Evolutionary conservation across 2,888 invertebrate species (phyloP), one percentile per base, ranked within the genome.

Genomic region (Clostera curtula): DNA sequence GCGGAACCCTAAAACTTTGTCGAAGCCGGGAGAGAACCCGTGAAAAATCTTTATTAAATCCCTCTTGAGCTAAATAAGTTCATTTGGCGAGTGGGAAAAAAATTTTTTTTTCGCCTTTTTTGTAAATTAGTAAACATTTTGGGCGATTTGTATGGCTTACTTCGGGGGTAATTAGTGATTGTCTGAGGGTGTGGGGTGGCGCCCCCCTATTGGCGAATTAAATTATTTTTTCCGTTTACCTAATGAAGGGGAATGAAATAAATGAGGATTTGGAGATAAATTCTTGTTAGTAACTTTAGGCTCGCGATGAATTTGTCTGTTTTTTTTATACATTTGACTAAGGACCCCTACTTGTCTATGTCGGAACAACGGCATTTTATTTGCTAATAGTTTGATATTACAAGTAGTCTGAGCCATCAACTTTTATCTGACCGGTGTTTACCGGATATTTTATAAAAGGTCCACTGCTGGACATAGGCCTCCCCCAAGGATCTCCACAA

Each of bases 31-130:
- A 60, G n/a, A n/a, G 67, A 44, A 63, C 65, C 61, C 65, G 66
- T 82, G 79, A 83, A 75, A 82, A 79, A 83, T 83, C 75, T 77
- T 77, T 82, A 80, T 79, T 82, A 82, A 83, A 74, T 80, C 83
- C 80, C 58, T 61, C 64, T 56, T 58, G 47, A 63, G 69, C 74
- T 80, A 77, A 82, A 80, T 80, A 80, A 80, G 75, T 82, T 82
- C 80, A 70, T 82, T 82, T 80, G 73, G 58, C 57, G 63, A 59
- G 61, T 60, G 56, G 48, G 50, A 54, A 57, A 56, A 57, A 55
- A 43, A 47, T 28, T 36, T 42, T 61, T 61, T 61, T 67, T 59
- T 45, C 50, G 40, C 47, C 53, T 62, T 67, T 69, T 72, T 66
- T 65, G 62, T 64, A 70, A 74, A 73, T 74, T 71, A 83, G 82